These are phyloP conservation scores for Oncorhynchus mykiss DNA, from an alignment of 2,113 vertebrate genomes.

Conservation along the genomic window DNA sequence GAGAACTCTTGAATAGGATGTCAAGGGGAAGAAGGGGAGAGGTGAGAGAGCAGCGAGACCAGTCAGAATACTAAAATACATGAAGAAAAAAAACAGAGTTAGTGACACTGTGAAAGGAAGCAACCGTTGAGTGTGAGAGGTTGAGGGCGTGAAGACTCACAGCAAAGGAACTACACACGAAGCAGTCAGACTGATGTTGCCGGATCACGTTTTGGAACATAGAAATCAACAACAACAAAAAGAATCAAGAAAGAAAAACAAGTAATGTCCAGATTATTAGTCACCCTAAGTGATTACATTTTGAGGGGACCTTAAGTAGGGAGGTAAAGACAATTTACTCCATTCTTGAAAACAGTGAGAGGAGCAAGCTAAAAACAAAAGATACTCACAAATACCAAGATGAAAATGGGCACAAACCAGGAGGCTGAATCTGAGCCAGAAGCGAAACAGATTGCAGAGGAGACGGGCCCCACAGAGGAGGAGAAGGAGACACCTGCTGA, in stretches of 20 bases:
- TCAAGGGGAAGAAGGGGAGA: neutral
- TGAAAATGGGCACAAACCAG: conserved; percentile 73
- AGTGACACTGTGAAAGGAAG: neutral
- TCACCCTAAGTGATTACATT: neutral
- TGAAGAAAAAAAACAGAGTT: neutral
- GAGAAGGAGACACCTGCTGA: conserved; percentile 50
- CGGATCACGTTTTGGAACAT: conserved; percentile 50
- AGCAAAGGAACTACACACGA: conserved; percentile 38
- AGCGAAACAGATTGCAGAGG: conserved; percentile 41
- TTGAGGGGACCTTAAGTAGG: conserved; percentile 5
- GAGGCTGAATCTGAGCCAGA: conserved; percentile 59
- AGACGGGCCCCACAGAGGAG: conserved; percentile 40
- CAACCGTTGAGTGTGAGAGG: conserved; percentile 34
- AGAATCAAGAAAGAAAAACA: conserved; percentile 10
- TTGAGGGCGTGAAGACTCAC: conserved; percentile 8
- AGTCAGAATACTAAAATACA: neutral
- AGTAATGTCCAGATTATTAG: neutral
- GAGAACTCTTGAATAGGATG: neutral
- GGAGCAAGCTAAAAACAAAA: neutral
- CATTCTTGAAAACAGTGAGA: conserved; percentile 1
- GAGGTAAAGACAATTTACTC: neutral
- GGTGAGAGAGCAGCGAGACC: neutral
- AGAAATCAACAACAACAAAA: conserved; percentile 48
- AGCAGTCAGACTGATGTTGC: conserved; percentile 22
- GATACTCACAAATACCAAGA: conserved; percentile 27